phyloP scores from a whole-genome alignment of 2,888 invertebrate species.

The Scaptomyza reducta region DNA sequence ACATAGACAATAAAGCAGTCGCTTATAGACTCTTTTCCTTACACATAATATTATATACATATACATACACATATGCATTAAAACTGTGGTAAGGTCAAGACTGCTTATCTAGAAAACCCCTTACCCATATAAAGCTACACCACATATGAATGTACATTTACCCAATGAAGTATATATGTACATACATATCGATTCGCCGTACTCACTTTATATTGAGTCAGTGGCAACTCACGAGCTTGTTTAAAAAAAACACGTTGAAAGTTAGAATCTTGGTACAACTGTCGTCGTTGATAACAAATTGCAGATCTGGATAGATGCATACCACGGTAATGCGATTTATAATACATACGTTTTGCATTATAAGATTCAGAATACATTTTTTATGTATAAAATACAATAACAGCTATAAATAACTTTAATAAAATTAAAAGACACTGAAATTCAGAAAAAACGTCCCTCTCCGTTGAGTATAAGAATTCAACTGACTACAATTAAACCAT shows the following conservation, averaged over 20 bases:
- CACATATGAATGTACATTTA: conserved; percentile 5
- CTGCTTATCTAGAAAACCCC: background rate
- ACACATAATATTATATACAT: conserved; percentile 23
- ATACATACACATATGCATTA: conserved; percentile 23
- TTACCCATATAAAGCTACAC: background rate
- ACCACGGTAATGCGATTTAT: conserved; percentile 34
- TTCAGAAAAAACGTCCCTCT: conserved; percentile 34
- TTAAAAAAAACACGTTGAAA: conserved; percentile 7
- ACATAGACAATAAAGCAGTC: conserved; percentile 33
- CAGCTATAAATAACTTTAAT: background rate
- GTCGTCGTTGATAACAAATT: conserved; percentile 18
- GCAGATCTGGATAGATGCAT: conserved; percentile 20
- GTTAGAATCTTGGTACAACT: conserved; percentile 13
- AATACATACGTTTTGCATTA: conserved; percentile 29
- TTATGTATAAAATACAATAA: conserved; percentile 9
- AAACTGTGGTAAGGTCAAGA: conserved; percentile 3
- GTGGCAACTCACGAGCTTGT: conserved; percentile 1
- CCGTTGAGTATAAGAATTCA: conserved; percentile 47
- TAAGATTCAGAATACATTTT: conserved; percentile 41
- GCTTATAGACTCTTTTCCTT: conserved; percentile 17
- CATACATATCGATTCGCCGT: background rate
- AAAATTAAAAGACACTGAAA: background rate
- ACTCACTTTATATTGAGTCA: conserved; percentile 32
- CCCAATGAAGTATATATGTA: background rate
- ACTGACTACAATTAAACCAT: conserved; percentile 60